These are phyloP conservation scores for Leptogaster cylindrica DNA, from an alignment of 2,888 invertebrate genomes.

Conservation along the genomic window DNA sequence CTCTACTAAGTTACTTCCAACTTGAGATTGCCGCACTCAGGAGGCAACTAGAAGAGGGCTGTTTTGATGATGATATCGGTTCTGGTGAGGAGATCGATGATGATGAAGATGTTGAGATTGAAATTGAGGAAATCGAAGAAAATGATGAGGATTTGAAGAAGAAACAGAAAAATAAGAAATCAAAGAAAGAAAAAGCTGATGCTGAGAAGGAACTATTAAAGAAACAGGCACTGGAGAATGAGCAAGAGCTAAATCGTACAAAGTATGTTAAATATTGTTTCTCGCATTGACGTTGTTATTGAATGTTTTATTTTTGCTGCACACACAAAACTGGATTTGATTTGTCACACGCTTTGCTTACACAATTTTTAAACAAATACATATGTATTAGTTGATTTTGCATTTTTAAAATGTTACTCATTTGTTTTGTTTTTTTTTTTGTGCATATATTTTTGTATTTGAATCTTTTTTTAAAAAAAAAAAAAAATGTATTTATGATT, in stretches of 20 bases:
- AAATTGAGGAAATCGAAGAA: constrained; percentile 64
- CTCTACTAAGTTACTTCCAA: constrained; percentile 92
- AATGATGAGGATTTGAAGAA: constrained; percentile 66
- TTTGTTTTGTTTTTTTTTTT: too few relatives aligned
- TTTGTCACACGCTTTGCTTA: too few relatives aligned
- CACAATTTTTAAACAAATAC: too few relatives aligned
- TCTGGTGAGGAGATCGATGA: constrained; percentile 53
- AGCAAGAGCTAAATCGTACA: constrained; percentile 77
- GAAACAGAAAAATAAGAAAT: constrained; percentile 62
- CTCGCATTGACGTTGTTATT: too few relatives aligned
- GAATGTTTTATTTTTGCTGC: too few relatives aligned
- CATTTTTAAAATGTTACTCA: too few relatives aligned
- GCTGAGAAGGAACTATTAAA: constrained; percentile 72
- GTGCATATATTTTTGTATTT: too few relatives aligned
- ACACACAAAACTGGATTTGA: too few relatives aligned
- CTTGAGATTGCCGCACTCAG: constrained; percentile 93
- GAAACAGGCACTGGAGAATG: constrained; percentile 71
- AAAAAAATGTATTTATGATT: too few relatives aligned
- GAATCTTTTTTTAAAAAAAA: too few relatives aligned
- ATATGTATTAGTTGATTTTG: too few relatives aligned
- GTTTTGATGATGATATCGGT: constrained; percentile 59
- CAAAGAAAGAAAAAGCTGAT: constrained; percentile 60
- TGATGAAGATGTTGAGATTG: constrained; percentile 58
- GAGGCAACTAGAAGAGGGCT: constrained; percentile 78
- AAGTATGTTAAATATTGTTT: constrained; percentile 68